Percentiles rank a stretch among this genome's conserved stretches.
phyloP scores from a whole-genome alignment of 2,113 vertebrate genomes.

The Pelusios castaneus region DNA sequence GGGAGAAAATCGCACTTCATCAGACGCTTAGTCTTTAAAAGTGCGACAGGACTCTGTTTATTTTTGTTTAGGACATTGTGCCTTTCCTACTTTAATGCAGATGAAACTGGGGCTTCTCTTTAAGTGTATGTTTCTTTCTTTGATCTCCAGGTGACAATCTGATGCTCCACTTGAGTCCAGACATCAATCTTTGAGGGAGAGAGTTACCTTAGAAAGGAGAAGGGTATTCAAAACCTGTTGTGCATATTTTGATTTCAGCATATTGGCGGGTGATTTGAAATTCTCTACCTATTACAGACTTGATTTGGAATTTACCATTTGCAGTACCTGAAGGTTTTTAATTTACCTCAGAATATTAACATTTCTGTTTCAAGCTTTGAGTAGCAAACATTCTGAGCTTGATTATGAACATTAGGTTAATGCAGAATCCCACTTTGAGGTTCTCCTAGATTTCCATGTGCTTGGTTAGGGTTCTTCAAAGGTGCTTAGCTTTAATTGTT shows the following conservation, averaged over 20 bases:
- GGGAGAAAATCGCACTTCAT: no score
- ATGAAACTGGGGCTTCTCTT: background rate
- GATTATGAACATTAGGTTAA: slow-evolving; percentile 64
- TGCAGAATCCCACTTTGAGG: slow-evolving; percentile 54
- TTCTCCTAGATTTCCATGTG: slow-evolving; percentile 53
- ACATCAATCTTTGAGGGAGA: background rate
- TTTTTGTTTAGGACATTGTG: background rate
- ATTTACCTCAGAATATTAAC: slow-evolving; percentile 57
- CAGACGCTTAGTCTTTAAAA: no score
- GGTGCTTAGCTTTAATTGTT: slow-evolving; percentile 65
- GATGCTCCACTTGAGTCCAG: slow-evolving; percentile 4
- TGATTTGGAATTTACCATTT: slow-evolving; percentile 56
- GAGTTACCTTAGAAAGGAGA: slow-evolving; percentile 33
- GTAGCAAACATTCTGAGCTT: slow-evolving; percentile 52
- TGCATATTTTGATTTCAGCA: slow-evolving; percentile 54
- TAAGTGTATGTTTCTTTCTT: background rate
- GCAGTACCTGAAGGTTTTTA: slow-evolving; percentile 49
- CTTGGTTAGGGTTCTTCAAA: slow-evolving; percentile 67
- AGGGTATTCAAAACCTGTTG: slow-evolving; percentile 40
- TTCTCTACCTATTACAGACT: slow-evolving; percentile 57
- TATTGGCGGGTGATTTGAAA: slow-evolving; percentile 61
- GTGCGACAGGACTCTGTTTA: no score
- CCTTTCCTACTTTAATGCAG: background rate
- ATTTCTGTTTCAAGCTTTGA: slow-evolving; percentile 61
- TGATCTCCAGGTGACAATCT: background rate